These are phyloP conservation scores for Helogale parvula DNA, from an alignment of 2,113 vertebrate species.

Conservation along the genomic window DNA sequence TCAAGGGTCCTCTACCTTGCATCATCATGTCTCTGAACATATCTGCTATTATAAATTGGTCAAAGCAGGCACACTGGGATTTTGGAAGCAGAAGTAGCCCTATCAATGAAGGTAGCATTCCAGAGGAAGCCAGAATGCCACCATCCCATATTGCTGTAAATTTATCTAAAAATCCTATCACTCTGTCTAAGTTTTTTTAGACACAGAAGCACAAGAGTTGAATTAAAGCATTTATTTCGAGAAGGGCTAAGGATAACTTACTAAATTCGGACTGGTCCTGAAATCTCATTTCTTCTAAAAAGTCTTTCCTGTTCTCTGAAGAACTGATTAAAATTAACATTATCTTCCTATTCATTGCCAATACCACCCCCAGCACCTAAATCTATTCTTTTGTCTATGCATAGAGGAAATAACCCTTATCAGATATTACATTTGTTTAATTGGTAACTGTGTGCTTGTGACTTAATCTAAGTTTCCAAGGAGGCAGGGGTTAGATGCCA, in stretches of 20 bases:
- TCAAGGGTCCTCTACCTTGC: not conserved
- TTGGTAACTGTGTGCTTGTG: constrained; percentile 46
- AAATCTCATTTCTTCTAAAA: constrained; percentile 46
- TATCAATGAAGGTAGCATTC: not conserved
- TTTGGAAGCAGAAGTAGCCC: not conserved
- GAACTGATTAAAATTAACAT: constrained; percentile 24
- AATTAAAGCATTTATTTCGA: constrained; percentile 47
- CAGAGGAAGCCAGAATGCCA: not conserved
- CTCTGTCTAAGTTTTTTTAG: not conserved
- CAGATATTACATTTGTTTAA: constrained; percentile 60
- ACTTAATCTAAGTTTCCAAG: constrained; percentile 57
- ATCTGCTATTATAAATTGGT: not conserved
- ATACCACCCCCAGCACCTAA: not conserved
- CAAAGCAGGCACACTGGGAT: not conserved
- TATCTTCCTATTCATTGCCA: constrained; percentile 35
- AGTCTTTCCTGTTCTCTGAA: not conserved
- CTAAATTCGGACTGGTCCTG: constrained; percentile 14
- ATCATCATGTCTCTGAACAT: not conserved
- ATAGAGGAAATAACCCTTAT: constrained; percentile 63
- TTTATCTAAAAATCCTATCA: constrained; percentile 21
- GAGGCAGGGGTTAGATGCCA: constrained; percentile 47
- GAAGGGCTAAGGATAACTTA: not conserved
- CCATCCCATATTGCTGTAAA: not conserved
- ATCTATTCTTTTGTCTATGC: constrained; percentile 48
- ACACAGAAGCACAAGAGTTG: not conserved